phyloP scores from a whole-genome alignment of 2,113 vertebrate species.

The Periophthalmodon schlosseri region DNA sequence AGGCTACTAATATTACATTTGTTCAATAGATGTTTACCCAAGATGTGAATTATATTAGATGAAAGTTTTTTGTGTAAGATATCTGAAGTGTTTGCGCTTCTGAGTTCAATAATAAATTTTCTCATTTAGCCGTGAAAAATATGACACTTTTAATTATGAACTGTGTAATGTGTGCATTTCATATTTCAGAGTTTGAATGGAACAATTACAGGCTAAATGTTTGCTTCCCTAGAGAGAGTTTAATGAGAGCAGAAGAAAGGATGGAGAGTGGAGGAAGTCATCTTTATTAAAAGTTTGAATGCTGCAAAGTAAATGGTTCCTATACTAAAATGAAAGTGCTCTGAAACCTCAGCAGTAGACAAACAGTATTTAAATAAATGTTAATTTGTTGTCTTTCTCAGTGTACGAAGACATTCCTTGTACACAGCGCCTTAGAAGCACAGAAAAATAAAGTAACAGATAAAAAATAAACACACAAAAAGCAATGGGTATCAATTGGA shows the following conservation, averaged over 20 bases:
- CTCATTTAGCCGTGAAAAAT: neutral
- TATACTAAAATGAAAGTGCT: constrained; percentile 18
- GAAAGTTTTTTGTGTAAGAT: neutral
- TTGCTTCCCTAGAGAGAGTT: constrained; percentile 3
- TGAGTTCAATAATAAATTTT: neutral
- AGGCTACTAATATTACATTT: too few species aligned
- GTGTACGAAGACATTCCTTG: too few species aligned
- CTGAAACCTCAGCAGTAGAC: too few species aligned
- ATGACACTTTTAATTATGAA: constrained; percentile 18
- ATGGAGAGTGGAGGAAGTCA: constrained; percentile 7
- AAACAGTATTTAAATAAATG: too few species aligned
- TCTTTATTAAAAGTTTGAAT: constrained; percentile 17
- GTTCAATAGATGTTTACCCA: neutral
- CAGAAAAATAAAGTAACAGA: too few species aligned
- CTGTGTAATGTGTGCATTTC: constrained; percentile 6
- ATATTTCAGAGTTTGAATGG: constrained; percentile 16
- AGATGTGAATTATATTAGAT: neutral
- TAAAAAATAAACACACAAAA: too few species aligned
- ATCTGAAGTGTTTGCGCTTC: neutral
- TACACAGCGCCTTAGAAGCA: too few species aligned
- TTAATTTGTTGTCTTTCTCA: too few species aligned
- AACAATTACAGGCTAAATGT: constrained; percentile 24
- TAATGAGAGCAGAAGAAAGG: constrained; percentile 16
- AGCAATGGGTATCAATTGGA: too few species aligned
- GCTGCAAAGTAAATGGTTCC: constrained; percentile 16